phyloP scores from a whole-genome alignment of 2,888 invertebrate genomes.

The Limnephilus auricula region DNA sequence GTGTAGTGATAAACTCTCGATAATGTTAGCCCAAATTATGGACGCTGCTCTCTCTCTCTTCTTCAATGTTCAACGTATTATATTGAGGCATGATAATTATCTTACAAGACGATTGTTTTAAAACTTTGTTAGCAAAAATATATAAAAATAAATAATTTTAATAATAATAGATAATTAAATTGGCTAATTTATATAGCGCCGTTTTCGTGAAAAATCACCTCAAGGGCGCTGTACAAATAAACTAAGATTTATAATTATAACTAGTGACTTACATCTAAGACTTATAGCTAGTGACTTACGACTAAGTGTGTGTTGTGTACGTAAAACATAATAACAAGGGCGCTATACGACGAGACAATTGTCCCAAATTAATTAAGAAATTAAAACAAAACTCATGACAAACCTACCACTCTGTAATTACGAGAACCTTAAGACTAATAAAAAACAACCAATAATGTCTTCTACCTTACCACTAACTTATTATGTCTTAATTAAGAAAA shows the following conservation, averaged over 20 bases:
- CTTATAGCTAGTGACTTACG: too few species aligned
- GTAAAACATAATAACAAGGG: too few species aligned
- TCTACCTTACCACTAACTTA: neutral
- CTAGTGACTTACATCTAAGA: too few species aligned
- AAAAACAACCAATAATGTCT: neutral
- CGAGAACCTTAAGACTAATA: neutral
- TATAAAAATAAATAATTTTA: too few species aligned
- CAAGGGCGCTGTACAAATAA: too few species aligned
- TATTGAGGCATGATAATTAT: neutral
- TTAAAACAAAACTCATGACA: neutral
- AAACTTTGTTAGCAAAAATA: neutral
- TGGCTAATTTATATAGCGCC: too few species aligned
- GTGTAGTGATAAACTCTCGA: constrained; percentile 49
- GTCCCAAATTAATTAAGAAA: neutral
- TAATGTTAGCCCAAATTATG: constrained; percentile 37
- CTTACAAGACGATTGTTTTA: neutral
- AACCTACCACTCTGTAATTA: neutral
- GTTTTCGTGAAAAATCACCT: too few species aligned
- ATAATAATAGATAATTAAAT: too few species aligned
- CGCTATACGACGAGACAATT: too few species aligned
- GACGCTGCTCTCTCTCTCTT: constrained; percentile 19
- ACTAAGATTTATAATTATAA: too few species aligned
- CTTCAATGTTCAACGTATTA: neutral
- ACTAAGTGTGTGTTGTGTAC: too few species aligned
- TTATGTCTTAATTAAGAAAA: neutral